Base-by-base conservation (phyloP, 1,140 invertebrate genomes). In the Euura saliciscinereae region DNA sequence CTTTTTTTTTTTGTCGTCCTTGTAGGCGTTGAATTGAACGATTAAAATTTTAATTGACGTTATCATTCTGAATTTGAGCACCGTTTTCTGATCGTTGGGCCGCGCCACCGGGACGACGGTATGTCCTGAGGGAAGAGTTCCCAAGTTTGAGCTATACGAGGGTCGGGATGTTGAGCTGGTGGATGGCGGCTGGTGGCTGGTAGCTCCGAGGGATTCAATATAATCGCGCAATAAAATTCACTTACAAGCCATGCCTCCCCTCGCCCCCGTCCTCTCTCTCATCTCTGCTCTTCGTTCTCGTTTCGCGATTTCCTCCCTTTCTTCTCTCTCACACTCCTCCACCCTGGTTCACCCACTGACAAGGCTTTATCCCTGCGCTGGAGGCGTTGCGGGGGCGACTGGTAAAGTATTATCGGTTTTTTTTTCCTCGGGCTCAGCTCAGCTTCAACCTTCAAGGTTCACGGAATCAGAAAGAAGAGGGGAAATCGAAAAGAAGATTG, bases 141-240 rank as follows among this genome's bases (percentile, higher is more conserved):
- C 11, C 6, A n/a, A 13, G 68, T 45, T 44, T 42, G 68, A 45
- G 68, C 10, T 7, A 42, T 43, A 43, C 44, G 45, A 28, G 70
- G 28, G 28, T 42, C 43, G 71, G 69, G 66, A n/a, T 69, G 45
- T 43, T 10, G 73, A 77, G 74, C 73, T 72, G 68, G 51, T 44
- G 44, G 28, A n/a, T 70, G 43, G 46, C 74, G 65, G 42, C 67
- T 69, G 64, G 73, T 71, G 71, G 74, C 78, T 74, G 72, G 75
- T 78, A 78, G 75, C 78, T 79, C 78, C 76, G 76, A 82, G 83
- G 80, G 83, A 85, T 83, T 78, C 82, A 84, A 84, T 83, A 84
- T 85, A 84, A 85, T 84, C 83, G 84, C 76, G 83, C 83, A 85
- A 84, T 84, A 85, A 85, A 85, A 84, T 84, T 84, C 80, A 84